These are phyloP conservation scores for Malthinus seriepunctatus DNA, from an alignment of 2,888 invertebrate genomes.

Conservation along the genomic window DNA sequence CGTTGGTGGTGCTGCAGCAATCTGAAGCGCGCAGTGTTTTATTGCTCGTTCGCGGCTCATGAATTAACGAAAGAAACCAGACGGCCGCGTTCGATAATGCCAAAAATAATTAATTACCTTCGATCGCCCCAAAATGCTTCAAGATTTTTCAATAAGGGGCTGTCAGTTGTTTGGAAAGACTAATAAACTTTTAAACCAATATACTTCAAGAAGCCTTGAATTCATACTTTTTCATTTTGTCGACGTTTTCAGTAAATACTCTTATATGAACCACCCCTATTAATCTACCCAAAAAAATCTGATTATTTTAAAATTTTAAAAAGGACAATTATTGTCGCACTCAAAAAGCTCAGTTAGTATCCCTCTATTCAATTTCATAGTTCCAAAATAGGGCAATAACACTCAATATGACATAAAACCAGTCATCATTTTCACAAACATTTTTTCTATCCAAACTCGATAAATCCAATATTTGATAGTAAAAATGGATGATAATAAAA, in stretches of 20 bases:
- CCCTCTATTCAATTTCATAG: too few species aligned
- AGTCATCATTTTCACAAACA: too few species aligned
- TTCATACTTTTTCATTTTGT: slow-evolving; percentile 22
- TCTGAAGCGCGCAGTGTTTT: slow-evolving; percentile 48
- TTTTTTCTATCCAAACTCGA: too few species aligned
- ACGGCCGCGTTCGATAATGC: slow-evolving; percentile 66
- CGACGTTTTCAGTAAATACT: slow-evolving; percentile 23
- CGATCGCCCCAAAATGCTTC: slow-evolving; percentile 64
- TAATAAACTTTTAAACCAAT: slow-evolving; percentile 50
- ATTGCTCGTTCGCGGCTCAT: slow-evolving; percentile 62
- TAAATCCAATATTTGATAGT: too few species aligned
- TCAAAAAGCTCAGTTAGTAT: too few species aligned
- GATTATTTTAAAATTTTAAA: too few species aligned
- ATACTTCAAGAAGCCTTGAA: slow-evolving; percentile 20
- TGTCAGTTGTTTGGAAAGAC: slow-evolving; percentile 50
- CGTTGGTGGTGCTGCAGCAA: slow-evolving; percentile 33
- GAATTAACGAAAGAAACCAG: slow-evolving; percentile 72
- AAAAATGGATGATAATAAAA: too few species aligned
- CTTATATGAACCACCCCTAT: slow-evolving; percentile 11
- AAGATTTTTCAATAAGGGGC: slow-evolving; percentile 63
- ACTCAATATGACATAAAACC: too few species aligned
- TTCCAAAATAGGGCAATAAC: too few species aligned
- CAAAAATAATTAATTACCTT: slow-evolving; percentile 76
- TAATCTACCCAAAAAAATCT: neutral
- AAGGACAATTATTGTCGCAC: too few species aligned